Percentiles rank a stretch among this genome's conserved stretches.
Evolutionary conservation across 2,888 invertebrate species (phyloP).

Genomic region (Chaitophorus viminalis): DNA sequence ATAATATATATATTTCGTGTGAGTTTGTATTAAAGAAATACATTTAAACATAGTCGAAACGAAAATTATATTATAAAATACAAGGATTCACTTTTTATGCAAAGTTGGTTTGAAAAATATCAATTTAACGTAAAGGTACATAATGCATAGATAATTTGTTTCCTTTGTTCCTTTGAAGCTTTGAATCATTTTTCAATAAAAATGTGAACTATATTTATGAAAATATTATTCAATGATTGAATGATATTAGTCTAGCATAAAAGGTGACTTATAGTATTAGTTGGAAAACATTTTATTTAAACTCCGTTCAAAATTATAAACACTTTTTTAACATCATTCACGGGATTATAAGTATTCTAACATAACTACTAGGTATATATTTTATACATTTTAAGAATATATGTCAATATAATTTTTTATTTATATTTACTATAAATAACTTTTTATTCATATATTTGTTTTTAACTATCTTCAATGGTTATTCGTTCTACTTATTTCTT

Average conservation of each 20-base stretch:
- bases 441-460: too few relatives aligned
- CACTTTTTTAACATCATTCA: background rate
- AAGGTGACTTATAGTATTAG: background rate
- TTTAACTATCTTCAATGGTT: too few relatives aligned
- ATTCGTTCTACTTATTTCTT: too few relatives aligned
- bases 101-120: background rate
- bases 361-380: background rate
- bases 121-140: background rate
- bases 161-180: background rate
- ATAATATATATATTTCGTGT: background rate
- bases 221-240: background rate
- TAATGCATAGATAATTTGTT: background rate
- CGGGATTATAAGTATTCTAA: background rate
- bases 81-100: background rate
- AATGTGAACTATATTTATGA: background rate
- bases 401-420: background rate
- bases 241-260: background rate
- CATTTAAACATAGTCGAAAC: background rate
- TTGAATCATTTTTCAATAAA: background rate
- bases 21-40: background rate
- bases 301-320: background rate
- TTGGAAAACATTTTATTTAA: background rate
- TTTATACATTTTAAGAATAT: background rate
- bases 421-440: too few relatives aligned
- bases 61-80: too few relatives aligned